Base-by-base conservation (phyloP, 2,113 vertebrate genomes). In the Salvelinus namaycush region DNA sequence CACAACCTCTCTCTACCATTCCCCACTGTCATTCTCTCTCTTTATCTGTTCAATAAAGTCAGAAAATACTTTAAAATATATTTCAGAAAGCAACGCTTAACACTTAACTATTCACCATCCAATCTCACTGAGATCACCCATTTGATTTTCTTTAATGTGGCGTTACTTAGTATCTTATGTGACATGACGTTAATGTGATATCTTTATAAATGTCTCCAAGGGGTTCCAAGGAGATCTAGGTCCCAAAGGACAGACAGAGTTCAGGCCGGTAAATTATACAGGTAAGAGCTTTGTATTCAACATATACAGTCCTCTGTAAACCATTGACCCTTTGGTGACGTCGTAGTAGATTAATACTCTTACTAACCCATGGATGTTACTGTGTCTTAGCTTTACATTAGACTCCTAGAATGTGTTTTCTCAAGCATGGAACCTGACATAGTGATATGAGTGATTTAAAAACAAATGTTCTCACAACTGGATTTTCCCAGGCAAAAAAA, bases 171-270 rank as follows among this genome's bases (percentile, higher is more conserved):
- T 54, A 54, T 54, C 59, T 16, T 62, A 9, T 22, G 59, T 62
- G 16, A 22, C 16, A 20, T 22, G 5, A 13, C 59, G 0, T 22
- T 62, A 14, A 54, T 54, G 51, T 54, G 51, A 54, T 54, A 54
- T 54, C 7, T 22, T 22, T 62, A 9, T 62, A 57, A 57, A 57
- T 57, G 20, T 57, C 54, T 66, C 72, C 13, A 74, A 93, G 92
- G 92, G 92, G 14, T n/a, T 76, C 24, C 70, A 27, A 59, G 93
- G 93, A 70, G 88, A 93, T 68, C 69, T 11, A 3, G 93, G 93
- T 9, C 67, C 57, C 4, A 86, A 88, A 80, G 93, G 93, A 13
- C 11, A 16, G 0, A 70, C 75, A n/a, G 39, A 18, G 20, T 29
- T 27, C 5, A 1, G 2, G 7, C 49, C 75, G 0, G 4, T 86